Evolutionary conservation across 53 echinoderm and acorn worm species (phyloP).

Genomic region (Paelopatides confundens): DNA sequence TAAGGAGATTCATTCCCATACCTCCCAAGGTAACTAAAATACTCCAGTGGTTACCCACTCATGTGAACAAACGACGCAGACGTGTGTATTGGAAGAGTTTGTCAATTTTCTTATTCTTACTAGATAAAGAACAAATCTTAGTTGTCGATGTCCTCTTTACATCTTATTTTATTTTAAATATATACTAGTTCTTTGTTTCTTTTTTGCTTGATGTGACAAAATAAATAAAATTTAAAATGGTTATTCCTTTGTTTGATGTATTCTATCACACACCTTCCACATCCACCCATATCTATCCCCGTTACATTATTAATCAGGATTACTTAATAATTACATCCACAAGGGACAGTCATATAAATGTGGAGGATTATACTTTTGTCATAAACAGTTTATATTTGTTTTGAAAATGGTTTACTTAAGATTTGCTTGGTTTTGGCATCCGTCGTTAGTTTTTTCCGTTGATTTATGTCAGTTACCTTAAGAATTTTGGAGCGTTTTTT

Average conservation of each 20-base stretch:
- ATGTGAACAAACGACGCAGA: background rate
- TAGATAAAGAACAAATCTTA: too few relatives aligned
- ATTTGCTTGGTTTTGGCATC: constrained; percentile 58
- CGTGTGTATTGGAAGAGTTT: too few relatives aligned
- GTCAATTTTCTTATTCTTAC: too few relatives aligned
- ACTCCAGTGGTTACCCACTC: background rate
- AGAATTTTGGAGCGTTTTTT: background rate
- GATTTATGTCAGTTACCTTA: constrained; percentile 13
- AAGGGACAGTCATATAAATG: constrained; percentile 49
- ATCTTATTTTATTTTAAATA: too few relatives aligned
- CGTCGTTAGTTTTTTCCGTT: constrained; percentile 43
- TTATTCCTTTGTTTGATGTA: too few relatives aligned
- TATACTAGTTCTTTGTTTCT: too few relatives aligned
- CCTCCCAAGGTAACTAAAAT: background rate
- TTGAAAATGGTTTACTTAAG: constrained; percentile 13
- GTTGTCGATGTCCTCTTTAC: too few relatives aligned
- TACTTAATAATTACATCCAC: constrained; percentile 18
- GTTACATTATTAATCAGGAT: too few relatives aligned
- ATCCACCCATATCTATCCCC: too few relatives aligned
- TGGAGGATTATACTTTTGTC: constrained; percentile 56
- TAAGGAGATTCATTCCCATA: background rate
- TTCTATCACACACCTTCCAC: too few relatives aligned
- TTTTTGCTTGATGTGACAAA: too few relatives aligned
- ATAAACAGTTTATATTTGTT: constrained; percentile 68
- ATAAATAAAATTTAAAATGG: too few relatives aligned